Base-by-base conservation (phyloP, 2,888 invertebrate species). In the Nomada ruficornis region DNA sequence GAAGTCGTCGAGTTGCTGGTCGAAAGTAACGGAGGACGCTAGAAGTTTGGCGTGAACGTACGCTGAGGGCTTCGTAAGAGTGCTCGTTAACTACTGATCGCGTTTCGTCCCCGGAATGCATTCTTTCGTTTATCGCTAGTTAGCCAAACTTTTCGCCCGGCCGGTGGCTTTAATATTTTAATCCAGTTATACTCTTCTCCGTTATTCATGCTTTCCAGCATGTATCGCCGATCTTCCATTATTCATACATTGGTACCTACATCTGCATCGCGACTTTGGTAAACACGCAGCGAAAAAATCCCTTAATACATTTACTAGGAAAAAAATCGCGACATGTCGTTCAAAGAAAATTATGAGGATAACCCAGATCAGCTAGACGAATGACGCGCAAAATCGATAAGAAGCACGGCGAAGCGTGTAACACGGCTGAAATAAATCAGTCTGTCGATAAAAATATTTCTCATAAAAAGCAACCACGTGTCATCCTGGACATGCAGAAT, bases 171-270 rank as follows among this genome's bases (percentile, higher is more conserved):
- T 50, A 55, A 80, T 64, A 71, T 67, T 71, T 79, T 71, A 71
- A 80, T 71, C 80, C 71, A 79, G 67, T 80, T 80, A 80, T 60
- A 62, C 50, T 57, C 59, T 50, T 36, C 50, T 79, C 54, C 79
- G 79, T 79, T 79, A 79, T 80, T 80, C 80, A 79, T 79, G 26
- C n/a, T 42, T 59, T 77, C 64, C 52, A 71, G 71, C 67, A 65
- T 71, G 80, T 64, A 78, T 70, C 75, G 26, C 42, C 29, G 13
- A 18, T 15, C 4, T 67, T 80, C 70, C 80, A 80, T 80, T 80
- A 80, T 80, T 80, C 80, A 80, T 80, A 57, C 36, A 42, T 65
- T 2, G 70, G 52, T 65, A 71, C 55, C 62, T 62, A 15, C 13
- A 15, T 44, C 4, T 36, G 29, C 59, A 47, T n/a, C 44, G n/a